Conservation (phyloP, 1,140 invertebrate species). For the Anastatus disparis region DNA sequence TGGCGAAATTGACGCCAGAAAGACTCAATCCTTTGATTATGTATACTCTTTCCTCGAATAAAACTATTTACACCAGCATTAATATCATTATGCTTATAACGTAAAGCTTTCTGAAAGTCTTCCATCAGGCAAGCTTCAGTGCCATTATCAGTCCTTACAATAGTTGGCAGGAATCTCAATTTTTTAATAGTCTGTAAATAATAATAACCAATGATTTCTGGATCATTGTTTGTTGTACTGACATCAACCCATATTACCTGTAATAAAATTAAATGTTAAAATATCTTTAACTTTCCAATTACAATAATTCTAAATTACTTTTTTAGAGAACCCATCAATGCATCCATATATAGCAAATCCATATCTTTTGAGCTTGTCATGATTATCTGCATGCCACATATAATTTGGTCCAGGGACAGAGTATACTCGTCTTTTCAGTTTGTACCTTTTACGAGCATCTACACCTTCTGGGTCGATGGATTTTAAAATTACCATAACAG, state of each 20-base stretch:
- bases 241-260: constrained; percentile 51
- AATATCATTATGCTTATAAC: constrained; percentile 7
- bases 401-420: constrained; percentile 45
- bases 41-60: constrained; percentile 15
- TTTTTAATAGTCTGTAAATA: constrained; percentile 45
- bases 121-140: background rate
- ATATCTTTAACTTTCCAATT: too few species aligned
- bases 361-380: too few species aligned
- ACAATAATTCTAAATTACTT: too few species aligned
- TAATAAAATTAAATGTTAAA: constrained; percentile 51
- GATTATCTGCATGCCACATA: constrained; percentile 52
- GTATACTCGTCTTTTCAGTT: constrained; percentile 41
- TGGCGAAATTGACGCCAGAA: constrained; percentile 9
- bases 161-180: constrained; percentile 30
- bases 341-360: too few species aligned
- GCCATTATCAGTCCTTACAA: constrained; percentile 44
- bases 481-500: constrained; percentile 2
- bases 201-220: constrained; percentile 37
- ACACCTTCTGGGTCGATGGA: constrained; percentile 31
- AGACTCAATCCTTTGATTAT: too few species aligned
- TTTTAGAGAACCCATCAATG: too few species aligned
- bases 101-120: too few species aligned
- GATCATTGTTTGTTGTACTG: constrained; percentile 44
- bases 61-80: constrained; percentile 16
- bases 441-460: constrained; percentile 1